Base-by-base conservation (phyloP, 2,113 vertebrate genomes). In the Phasianus colchicus region DNA sequence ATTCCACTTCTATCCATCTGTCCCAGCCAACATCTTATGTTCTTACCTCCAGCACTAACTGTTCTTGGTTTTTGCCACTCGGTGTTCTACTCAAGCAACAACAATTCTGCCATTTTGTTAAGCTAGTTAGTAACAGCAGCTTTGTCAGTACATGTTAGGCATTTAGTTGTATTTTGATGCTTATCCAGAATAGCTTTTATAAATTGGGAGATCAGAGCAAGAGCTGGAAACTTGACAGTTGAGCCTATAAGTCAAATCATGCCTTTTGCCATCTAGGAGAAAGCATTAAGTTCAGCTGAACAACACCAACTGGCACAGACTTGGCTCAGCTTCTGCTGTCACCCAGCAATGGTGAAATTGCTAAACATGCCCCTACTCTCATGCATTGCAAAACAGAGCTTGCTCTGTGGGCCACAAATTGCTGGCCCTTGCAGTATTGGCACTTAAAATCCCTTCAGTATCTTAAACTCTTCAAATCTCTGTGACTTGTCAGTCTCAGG, bases 1-100 rank as follows among this genome's bases (percentile, higher is more conserved):
- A 75, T 13, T 8, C n/a, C 32, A 14, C 69, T 14, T 76, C 14
- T 50, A 42, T 48, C 75, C 22, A 0, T 54, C 50, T 29, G 60
- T 32, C 60, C 52, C 71, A 55, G 1, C 54, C 5, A 29, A 40
- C 15, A 19, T 27, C 38, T 76, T 72, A 14, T 29, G 30, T 1
- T 2, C 52, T 57, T 8, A 27, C 6, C 52, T 76, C 20, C 29
- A 22, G 58, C 30, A 6, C 27, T 27, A 36, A 20, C 63, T 18
- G 1, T 2, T 58, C 55, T 34, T 2, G 0, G 3, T 30, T 74
- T n/a, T 58, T 3, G 13, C 42, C 9, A 8, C 47, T 27, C 7
- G 0, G 15, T 17, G 15, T 19, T 19, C 50, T 6, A 24, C 73
- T 54, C 18, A 14, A 75, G 57, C 17, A 24, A 25, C n/a, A 61